These are phyloP conservation scores for Bothrops jararaca DNA, from an alignment of 2,113 vertebrate species.

Conservation along the genomic window DNA sequence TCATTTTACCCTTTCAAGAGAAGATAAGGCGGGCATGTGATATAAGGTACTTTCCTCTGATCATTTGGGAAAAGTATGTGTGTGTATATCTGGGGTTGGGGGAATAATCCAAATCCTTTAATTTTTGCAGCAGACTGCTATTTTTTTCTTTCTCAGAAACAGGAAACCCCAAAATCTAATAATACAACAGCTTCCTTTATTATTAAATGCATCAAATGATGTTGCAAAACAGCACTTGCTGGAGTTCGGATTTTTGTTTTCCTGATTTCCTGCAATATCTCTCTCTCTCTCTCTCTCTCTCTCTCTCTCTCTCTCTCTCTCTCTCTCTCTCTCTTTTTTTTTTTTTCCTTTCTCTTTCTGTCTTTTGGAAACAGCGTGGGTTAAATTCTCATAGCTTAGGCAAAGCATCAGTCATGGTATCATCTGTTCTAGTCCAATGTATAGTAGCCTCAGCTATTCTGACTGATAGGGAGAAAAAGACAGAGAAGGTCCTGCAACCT, in stretches of 20 bases:
- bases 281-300: not conserved
- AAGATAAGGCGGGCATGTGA: slow-evolving; percentile 49
- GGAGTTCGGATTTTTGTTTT: not conserved
- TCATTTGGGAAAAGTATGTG: slow-evolving; percentile 45
- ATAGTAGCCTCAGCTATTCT: not conserved
- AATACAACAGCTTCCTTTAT: slow-evolving; percentile 32
- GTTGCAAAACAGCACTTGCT: slow-evolving; percentile 13
- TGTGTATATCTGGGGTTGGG: slow-evolving; percentile 25
- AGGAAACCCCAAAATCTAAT: slow-evolving; percentile 44
- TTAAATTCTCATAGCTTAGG: not conserved
- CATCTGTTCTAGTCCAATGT: not conserved
- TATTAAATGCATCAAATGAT: slow-evolving; percentile 39
- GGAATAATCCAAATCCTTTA: slow-evolving; percentile 35
- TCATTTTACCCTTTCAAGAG: slow-evolving; percentile 63
- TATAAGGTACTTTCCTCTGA: slow-evolving; percentile 59
- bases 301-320: not conserved
- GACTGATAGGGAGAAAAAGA: not conserved
- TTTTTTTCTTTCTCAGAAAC: slow-evolving; percentile 38
- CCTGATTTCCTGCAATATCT: not conserved
- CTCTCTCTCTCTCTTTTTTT: too few relatives aligned
- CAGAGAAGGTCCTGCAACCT: not conserved
- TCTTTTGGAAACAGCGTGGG: not conserved
- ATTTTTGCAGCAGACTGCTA: slow-evolving; percentile 44
- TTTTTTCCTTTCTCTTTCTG: not conserved
- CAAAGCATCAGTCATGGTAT: not conserved